Conservation (phyloP, 2,797 vertebrate species). For the Leptodactylus fallax region DNA sequence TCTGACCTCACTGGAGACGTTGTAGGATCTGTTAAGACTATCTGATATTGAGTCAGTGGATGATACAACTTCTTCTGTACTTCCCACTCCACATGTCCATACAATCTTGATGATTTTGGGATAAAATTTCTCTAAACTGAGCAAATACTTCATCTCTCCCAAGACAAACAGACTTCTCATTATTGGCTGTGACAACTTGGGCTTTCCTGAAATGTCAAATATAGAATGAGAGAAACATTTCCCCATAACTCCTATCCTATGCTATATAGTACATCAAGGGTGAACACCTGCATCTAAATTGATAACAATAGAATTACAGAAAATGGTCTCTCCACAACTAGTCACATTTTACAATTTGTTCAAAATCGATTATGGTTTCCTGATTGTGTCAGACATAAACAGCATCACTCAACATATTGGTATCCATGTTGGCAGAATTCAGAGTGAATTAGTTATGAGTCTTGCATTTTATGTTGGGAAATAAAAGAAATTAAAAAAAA, state of each 20-base stretch:
- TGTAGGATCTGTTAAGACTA: conserved; percentile 14
- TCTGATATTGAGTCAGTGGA: not conserved
- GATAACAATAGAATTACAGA: too few relatives aligned
- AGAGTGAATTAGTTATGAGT: too few relatives aligned
- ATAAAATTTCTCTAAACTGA: conserved; percentile 40
- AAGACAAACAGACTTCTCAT: not conserved
- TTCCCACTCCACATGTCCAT: not conserved
- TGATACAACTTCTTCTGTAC: not conserved
- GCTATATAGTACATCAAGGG: too few relatives aligned
- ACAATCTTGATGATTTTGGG: conserved; percentile 29
- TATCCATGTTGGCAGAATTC: too few relatives aligned
- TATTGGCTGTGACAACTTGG: conserved; percentile 16
- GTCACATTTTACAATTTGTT: too few relatives aligned
- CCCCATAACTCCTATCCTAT: not conserved
- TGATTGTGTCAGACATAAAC: too few relatives aligned
- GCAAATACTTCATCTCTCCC: conserved; percentile 27
- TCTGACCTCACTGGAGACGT: conserved; percentile 33
- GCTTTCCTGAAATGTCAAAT: conserved; percentile 18
- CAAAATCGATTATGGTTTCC: too few relatives aligned
- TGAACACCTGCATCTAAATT: not conserved
- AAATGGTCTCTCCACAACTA: too few relatives aligned
- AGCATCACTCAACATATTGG: too few relatives aligned
- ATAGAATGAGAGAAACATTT: not conserved
- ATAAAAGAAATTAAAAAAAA: too few relatives aligned
- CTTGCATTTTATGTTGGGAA: too few relatives aligned